Evolutionary conservation across 1,140 invertebrate genomes (phyloP).

Genomic region (Manduca sexta): DNA sequence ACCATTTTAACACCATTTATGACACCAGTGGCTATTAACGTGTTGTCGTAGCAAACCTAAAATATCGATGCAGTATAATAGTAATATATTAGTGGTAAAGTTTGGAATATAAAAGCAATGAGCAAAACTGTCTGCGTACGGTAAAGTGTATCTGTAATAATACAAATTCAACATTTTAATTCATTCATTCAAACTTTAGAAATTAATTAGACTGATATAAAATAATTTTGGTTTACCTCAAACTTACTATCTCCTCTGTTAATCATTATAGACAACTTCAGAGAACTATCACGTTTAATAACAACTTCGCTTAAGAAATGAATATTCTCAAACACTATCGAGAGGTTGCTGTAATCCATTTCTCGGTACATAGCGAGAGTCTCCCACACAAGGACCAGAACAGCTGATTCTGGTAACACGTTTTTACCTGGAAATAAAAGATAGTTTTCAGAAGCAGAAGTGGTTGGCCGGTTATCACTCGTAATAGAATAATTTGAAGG

Average conservation of each 20-base stretch:
- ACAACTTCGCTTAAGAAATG: constrained; percentile 10
- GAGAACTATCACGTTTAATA: constrained; percentile 5
- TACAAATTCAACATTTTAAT: too few relatives aligned
- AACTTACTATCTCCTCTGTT: constrained; percentile 21
- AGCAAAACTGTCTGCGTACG: too few relatives aligned
- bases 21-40: constrained; percentile 5
- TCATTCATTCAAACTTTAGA: too few relatives aligned
- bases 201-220: too few relatives aligned
- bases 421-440: constrained; percentile 13
- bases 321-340: constrained; percentile 17
- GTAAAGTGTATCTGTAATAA: too few relatives aligned
- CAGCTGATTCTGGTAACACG: constrained; percentile 23
- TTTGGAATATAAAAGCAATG: too few relatives aligned
- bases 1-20: constrained; percentile 3
- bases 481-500: too few relatives aligned
- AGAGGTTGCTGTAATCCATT: constrained; percentile 15
- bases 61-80: background rate
- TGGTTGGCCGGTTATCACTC: too few relatives aligned
- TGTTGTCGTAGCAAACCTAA: constrained; percentile 1
- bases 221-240: too few relatives aligned
- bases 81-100: too few relatives aligned
- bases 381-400: constrained; percentile 25
- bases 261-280: constrained; percentile 11
- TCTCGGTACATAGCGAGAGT: constrained; percentile 24
- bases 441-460: too few relatives aligned